A percentile compares a stretch with the other conserved stretches of the same genome.
Evolutionary conservation across 2,888 invertebrate genomes (phyloP).

Genomic region (Leptothorax acervorum): DNA sequence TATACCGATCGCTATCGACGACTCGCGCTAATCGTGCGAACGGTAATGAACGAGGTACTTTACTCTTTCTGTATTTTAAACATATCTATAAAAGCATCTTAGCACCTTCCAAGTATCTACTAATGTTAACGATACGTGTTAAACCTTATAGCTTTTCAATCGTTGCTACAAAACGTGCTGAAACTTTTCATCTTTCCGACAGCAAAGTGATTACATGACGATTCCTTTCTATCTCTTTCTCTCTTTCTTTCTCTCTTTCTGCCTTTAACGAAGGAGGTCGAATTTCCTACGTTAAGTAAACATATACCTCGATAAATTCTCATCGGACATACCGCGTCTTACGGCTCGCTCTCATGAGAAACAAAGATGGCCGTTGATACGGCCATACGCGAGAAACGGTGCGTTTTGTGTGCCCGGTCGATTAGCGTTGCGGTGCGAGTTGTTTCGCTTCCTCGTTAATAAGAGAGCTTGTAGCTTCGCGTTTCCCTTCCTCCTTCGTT

Average conservation of each 20-base stretch:
- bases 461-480: conserved; percentile 77
- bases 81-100: conserved; percentile 9
- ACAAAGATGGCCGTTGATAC: conserved; percentile 80
- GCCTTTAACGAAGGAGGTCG: conserved; percentile 45
- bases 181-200: conserved; percentile 9
- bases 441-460: conserved; percentile 86
- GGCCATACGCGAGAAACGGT: conserved; percentile 61
- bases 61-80: not conserved
- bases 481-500: conserved; percentile 64
- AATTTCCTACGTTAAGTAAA: conserved; percentile 47
- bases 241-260: not conserved
- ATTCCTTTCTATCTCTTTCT: conserved; percentile 4
- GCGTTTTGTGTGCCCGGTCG: conserved; percentile 80
- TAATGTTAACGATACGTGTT: conserved; percentile 23
- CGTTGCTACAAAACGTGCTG: not conserved
- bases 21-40: conserved; percentile 1
- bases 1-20: not conserved
- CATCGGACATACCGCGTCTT: conserved; percentile 65
- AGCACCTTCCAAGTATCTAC: conserved; percentile 1
- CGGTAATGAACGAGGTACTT: conserved; percentile 9
- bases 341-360: conserved; percentile 61
- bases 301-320: conserved; percentile 69
- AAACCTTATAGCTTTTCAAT: conserved; percentile 10
- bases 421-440: conserved; percentile 84
- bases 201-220: conserved; percentile 26